These are phyloP conservation scores for Timandra comae DNA, from an alignment of 2,888 invertebrate species.

Conservation along the genomic window DNA sequence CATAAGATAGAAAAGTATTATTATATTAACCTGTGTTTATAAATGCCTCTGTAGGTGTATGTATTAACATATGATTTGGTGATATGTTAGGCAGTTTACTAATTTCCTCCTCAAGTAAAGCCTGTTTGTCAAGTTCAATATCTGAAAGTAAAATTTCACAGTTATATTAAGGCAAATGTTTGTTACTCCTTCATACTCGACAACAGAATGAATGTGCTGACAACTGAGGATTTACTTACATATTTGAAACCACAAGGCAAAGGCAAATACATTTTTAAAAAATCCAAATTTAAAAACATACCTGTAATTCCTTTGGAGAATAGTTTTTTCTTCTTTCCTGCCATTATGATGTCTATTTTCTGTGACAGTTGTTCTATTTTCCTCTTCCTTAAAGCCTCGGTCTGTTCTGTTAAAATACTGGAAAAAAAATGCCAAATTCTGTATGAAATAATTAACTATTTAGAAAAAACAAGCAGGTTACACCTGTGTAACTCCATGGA, in stretches of 20 bases:
- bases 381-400: conserved; percentile 66
- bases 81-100: conserved; percentile 78
- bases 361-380: conserved; percentile 79
- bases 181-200: too few species aligned
- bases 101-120: conserved; percentile 82
- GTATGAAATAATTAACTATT: too few species aligned
- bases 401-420: conserved; percentile 59
- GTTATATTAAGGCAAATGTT: too few species aligned
- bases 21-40: conserved; percentile 39
- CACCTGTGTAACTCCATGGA: too few species aligned
- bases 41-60: conserved; percentile 80
- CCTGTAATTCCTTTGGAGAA: conserved; percentile 64
- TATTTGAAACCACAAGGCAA: too few species aligned
- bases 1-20: too few species aligned
- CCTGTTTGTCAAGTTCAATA: conserved; percentile 65
- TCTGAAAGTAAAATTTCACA: conserved; percentile 45
- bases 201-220: too few species aligned
- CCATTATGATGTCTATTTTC: conserved; percentile 85
- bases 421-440: conserved; percentile 20
- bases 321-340: conserved; percentile 85
- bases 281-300: too few species aligned
- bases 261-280: too few species aligned
- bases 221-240: too few species aligned
- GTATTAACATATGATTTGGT: conserved; percentile 79
- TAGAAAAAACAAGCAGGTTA: too few species aligned